Evolutionary conservation across 2,113 vertebrate genomes (phyloP).

Genomic region (Cinclus cinclus): DNA sequence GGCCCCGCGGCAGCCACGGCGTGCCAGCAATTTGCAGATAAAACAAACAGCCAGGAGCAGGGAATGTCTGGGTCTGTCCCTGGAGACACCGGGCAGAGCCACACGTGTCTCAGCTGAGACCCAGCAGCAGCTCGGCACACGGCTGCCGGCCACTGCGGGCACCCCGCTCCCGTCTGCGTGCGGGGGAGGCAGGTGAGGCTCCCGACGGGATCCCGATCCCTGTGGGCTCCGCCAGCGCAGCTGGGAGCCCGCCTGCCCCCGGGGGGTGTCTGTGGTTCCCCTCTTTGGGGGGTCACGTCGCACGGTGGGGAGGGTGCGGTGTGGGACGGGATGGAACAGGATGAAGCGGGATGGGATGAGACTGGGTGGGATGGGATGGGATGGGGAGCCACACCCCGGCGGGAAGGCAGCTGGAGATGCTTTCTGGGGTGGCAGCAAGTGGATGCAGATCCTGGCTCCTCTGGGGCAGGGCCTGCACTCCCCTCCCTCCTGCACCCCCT

Average conservation of each 20-base stretch:
- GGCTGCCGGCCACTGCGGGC: background rate
- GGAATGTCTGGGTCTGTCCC: background rate
- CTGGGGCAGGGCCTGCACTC: background rate
- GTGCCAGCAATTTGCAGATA: background rate
- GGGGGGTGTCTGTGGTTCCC: slow-evolving; percentile 3
- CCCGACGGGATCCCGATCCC: background rate
- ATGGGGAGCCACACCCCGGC: background rate
- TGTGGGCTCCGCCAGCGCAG: background rate
- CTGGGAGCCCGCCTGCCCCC: background rate
- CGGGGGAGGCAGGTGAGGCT: background rate
- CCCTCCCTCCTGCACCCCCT: background rate
- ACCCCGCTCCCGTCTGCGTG: rapidly evolving
- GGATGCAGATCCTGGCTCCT: background rate
- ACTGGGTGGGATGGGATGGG: background rate
- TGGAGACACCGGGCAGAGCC: background rate
- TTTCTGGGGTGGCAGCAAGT: background rate
- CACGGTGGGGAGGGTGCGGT: background rate
- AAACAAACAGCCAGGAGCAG: background rate
- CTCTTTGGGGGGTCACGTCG: background rate
- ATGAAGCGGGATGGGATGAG: background rate
- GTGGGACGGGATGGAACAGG: background rate
- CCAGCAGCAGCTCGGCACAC: background rate
- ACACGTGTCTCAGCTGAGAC: background rate
- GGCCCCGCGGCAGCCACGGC: background rate
- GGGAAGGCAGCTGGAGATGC: background rate